Percentiles rank a stretch among this genome's conserved stretches.
phyloP scores from a whole-genome alignment of 35 echinoderm and acorn worm genomes.

The Heliocidaris tuberculata region DNA sequence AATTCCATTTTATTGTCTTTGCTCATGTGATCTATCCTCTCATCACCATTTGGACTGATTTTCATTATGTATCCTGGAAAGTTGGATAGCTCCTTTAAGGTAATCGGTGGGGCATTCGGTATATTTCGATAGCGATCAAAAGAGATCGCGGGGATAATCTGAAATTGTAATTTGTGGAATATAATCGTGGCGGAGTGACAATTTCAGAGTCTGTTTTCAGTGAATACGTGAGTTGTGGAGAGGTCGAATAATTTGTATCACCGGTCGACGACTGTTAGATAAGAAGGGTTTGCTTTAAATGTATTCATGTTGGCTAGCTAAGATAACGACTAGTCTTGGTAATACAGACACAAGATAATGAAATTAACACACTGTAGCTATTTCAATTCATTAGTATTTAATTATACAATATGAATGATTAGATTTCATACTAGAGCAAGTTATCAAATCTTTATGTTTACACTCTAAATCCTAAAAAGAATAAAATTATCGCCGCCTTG shows the following conservation, averaged over 20 bases:
- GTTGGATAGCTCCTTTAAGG: neutral
- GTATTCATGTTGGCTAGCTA: neutral
- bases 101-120: neutral
- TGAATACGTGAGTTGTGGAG: neutral
- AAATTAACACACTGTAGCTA: no score
- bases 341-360: no score
- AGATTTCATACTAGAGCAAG: no score
- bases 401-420: no score
- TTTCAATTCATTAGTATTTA: no score
- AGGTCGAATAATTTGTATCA: neutral
- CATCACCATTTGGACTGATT: neutral
- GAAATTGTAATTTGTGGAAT: neutral
- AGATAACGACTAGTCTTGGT: no score
- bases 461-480: no score
- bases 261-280: neutral
- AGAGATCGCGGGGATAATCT: neutral
- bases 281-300: neutral
- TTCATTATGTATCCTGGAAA: neutral
- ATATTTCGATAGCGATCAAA: neutral
- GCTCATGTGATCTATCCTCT: no score
- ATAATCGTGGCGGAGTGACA: neutral
- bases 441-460: no score
- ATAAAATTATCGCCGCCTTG: no score
- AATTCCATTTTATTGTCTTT: no score
- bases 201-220: neutral